Conservation (phyloP, 2,888 invertebrate species). For the Deilephila porcellus region DNA sequence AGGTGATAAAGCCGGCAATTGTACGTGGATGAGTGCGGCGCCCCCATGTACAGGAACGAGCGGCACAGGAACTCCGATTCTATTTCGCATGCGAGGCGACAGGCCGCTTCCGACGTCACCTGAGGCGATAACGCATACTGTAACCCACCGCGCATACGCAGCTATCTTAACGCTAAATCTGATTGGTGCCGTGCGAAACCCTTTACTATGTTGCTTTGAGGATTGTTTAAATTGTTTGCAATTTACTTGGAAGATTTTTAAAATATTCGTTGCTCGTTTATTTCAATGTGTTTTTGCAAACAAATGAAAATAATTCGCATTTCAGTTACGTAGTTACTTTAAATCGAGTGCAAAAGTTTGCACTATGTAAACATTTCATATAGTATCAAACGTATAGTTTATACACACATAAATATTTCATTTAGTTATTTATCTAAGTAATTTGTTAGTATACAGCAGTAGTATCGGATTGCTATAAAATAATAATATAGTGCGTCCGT, state of each 20-base stretch:
- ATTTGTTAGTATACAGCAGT: no score
- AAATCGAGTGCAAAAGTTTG: no score
- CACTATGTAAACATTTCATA: no score
- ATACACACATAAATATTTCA: no score
- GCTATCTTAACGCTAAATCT: constrained; percentile 11
- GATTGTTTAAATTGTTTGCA: no score
- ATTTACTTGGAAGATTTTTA: no score
- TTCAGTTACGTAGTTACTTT: no score
- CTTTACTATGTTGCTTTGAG: not conserved
- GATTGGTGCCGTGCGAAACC: not conserved
- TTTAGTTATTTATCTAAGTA: no score
- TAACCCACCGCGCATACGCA: not conserved
- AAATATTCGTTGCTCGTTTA: no score
- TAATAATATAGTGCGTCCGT: not conserved
- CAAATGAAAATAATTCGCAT: no score
- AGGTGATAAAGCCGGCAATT: constrained; percentile 96
- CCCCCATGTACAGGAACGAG: constrained; percentile 92
- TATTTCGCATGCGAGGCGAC: constrained; percentile 95
- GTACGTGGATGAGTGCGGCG: constrained; percentile 91
- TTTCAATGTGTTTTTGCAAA: no score
- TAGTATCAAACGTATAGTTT: no score
- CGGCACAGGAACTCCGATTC: constrained; percentile 97
- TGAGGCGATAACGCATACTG: constrained; percentile 48
- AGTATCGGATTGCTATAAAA: not conserved
- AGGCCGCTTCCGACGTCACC: constrained; percentile 95